Evolutionary conservation across 1,140 invertebrate species (phyloP).

Genomic region (Heliothis virescens): DNA sequence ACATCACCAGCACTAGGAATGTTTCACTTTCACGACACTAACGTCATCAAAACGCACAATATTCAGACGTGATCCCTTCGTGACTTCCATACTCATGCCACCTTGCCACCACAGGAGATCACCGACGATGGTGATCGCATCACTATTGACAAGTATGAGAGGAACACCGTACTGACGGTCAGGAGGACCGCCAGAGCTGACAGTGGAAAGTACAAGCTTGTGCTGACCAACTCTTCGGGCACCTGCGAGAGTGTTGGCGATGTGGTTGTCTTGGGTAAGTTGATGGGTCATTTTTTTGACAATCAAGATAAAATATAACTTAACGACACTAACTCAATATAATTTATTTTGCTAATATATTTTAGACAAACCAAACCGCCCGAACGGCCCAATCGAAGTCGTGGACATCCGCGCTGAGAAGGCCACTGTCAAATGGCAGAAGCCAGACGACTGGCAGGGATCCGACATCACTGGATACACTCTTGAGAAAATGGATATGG

Average conservation of each 20-base stretch:
- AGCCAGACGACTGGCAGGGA: slow-evolving; percentile 97
- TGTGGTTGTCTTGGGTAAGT: slow-evolving; percentile 94
- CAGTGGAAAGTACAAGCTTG: slow-evolving; percentile 96
- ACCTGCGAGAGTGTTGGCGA: slow-evolving; percentile 93
- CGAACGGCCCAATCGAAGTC: slow-evolving; percentile 94
- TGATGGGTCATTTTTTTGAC: too few species aligned
- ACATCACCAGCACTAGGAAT: too few species aligned
- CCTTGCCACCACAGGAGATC: slow-evolving; percentile 69
- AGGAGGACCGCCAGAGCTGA: slow-evolving; percentile 94
- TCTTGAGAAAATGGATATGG: slow-evolving; percentile 98
- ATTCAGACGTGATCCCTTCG: slow-evolving; percentile 32
- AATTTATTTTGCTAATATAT: too few species aligned
- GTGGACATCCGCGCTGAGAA: slow-evolving; percentile 96
- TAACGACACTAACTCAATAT: too few species aligned
- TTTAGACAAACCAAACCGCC: slow-evolving; percentile 93
- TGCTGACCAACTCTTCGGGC: slow-evolving; percentile 94
- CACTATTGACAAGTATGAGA: slow-evolving; percentile 95
- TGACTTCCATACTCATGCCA: not conserved
- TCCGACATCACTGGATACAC: slow-evolving; percentile 97
- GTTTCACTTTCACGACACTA: slow-evolving; percentile 1
- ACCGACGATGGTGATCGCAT: slow-evolving; percentile 87
- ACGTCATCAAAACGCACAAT: not conserved
- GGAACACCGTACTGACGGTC: slow-evolving; percentile 96
- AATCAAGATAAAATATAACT: too few species aligned
- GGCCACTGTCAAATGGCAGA: slow-evolving; percentile 97